Conservation (phyloP, 2,888 invertebrate genomes). For the Tipula vernalis region DNA sequence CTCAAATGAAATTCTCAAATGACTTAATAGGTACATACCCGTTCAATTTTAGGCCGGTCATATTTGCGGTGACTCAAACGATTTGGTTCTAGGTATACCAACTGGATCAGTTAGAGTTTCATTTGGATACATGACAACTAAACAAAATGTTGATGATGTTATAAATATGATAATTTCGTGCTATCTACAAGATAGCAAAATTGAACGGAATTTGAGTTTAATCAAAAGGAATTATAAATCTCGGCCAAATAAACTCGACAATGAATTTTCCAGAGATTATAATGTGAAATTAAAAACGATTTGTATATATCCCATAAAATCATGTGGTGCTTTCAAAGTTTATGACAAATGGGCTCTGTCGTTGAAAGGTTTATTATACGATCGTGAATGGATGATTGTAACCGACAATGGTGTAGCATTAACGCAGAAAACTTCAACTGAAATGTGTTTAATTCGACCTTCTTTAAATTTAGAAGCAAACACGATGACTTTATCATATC, state of each 20-base stretch:
- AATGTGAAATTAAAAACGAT: constrained; percentile 35
- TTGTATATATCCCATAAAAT: constrained; percentile 80
- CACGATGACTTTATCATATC: constrained; percentile 44
- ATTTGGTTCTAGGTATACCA: constrained; percentile 73
- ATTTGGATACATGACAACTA: constrained; percentile 81
- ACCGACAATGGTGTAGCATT: constrained; percentile 67
- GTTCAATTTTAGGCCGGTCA: constrained; percentile 54
- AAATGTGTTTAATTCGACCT: constrained; percentile 68
- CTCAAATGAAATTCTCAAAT: background rate
- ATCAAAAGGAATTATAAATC: constrained; percentile 17
- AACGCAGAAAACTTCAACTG: constrained; percentile 74
- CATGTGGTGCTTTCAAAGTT: constrained; percentile 70
- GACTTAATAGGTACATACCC: too few relatives aligned
- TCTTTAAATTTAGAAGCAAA: constrained; percentile 46
- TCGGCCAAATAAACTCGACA: background rate
- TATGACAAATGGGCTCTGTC: constrained; percentile 56
- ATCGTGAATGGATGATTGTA: constrained; percentile 90
- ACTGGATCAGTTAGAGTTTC: constrained; percentile 88
- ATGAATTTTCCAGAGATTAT: background rate
- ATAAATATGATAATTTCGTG: constrained; percentile 62
- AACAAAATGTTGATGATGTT: constrained; percentile 55
- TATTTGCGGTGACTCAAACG: constrained; percentile 79
- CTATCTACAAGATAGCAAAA: constrained; percentile 40
- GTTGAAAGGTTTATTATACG: constrained; percentile 67
- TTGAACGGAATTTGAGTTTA: background rate